Evolutionary conservation across 2,113 vertebrate species (phyloP).

Genomic region (Mus spicilegus): DNA sequence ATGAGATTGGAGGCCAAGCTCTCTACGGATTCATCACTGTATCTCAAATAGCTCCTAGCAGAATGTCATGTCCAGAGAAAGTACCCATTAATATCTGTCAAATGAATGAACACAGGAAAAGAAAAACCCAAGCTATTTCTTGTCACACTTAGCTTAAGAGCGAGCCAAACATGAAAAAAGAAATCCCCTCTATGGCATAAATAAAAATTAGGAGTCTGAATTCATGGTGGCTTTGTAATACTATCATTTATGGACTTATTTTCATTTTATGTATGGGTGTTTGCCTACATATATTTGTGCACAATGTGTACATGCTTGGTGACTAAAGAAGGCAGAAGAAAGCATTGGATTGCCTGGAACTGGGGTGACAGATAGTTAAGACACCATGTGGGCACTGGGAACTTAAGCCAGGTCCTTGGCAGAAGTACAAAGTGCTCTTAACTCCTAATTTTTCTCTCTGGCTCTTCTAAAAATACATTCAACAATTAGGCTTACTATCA

Average conservation of each 20-base stretch:
- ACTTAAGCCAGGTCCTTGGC: background rate
- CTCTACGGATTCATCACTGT: conserved; percentile 47
- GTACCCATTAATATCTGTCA: conserved; percentile 69
- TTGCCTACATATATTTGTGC: too few relatives aligned
- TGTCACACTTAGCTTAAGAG: conserved; percentile 38
- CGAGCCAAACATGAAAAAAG: conserved; percentile 21
- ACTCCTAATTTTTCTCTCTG: background rate
- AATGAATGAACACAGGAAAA: conserved; percentile 60
- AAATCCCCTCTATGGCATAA: background rate
- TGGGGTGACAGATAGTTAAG: background rate
- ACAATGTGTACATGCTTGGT: background rate
- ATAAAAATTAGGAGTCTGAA: background rate
- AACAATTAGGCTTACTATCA: conserved; percentile 22
- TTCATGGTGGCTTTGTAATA: background rate
- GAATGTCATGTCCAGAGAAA: conserved; percentile 55
- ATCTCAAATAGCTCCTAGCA: conserved; percentile 54
- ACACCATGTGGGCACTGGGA: background rate
- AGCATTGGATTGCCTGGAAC: background rate
- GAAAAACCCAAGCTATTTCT: background rate
- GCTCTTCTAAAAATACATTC: conserved; percentile 17
- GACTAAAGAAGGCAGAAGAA: too few relatives aligned
- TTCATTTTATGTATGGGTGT: background rate
- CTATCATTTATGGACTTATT: background rate
- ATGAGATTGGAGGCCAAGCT: conserved; percentile 31
- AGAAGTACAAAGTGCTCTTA: background rate